Conservation (phyloP, 2,797 vertebrate species). For the Pantherophis vulpinus region DNA sequence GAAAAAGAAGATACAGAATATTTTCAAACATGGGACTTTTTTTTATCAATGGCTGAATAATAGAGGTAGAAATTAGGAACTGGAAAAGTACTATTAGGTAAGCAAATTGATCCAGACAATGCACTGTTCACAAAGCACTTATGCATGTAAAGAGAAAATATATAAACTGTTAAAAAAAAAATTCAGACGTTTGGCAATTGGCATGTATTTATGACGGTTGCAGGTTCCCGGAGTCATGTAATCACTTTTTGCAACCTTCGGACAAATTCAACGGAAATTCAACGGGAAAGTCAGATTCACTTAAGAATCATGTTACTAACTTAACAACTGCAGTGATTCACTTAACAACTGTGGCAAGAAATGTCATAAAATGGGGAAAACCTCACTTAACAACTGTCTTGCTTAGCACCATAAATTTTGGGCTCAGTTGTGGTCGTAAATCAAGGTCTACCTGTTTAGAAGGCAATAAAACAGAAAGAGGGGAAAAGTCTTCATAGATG, state of each 20-base stretch:
- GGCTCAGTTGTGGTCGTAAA: background rate
- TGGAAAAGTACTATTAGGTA: too few relatives aligned
- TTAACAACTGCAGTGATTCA: background rate
- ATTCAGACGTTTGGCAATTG: background rate
- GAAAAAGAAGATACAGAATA: too few relatives aligned
- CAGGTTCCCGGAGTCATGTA: background rate
- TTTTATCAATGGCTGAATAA: too few relatives aligned
- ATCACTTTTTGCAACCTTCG: background rate
- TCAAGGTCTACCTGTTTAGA: background rate
- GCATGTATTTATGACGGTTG: background rate
- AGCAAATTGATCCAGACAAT: too few relatives aligned
- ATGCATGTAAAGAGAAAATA: too few relatives aligned
- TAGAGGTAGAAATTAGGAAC: too few relatives aligned
- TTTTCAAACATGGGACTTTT: too few relatives aligned
- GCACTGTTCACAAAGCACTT: too few relatives aligned
- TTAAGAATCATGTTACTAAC: background rate
- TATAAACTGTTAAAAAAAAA: background rate
- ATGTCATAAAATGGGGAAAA: background rate
- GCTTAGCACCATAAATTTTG: background rate
- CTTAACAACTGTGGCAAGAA: background rate
- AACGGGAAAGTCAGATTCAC: background rate
- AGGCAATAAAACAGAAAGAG: background rate
- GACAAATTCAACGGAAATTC: background rate
- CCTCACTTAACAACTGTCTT: background rate
- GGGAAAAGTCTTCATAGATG: background rate